These are phyloP conservation scores for Stenichneumon culpator DNA, from an alignment of 2,888 invertebrate genomes.

Conservation along the genomic window DNA sequence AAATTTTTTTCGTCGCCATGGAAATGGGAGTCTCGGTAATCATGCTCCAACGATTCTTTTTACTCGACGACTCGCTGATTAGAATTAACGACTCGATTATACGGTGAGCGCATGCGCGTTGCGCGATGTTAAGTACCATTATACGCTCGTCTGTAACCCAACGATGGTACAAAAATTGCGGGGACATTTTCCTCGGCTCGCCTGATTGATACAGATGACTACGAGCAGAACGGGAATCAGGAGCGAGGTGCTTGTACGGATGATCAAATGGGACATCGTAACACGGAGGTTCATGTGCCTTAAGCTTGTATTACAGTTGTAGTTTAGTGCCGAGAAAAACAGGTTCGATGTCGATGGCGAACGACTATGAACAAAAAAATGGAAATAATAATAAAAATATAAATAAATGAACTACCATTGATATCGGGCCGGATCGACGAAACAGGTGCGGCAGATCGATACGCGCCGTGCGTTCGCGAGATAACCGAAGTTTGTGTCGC, in stretches of 20 bases:
- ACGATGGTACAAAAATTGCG: slow-evolving; percentile 47
- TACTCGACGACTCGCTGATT: slow-evolving; percentile 41
- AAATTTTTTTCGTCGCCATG: not conserved
- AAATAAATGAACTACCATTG: slow-evolving; percentile 56
- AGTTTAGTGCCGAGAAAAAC: slow-evolving; percentile 70
- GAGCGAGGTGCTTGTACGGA: slow-evolving; percentile 5
- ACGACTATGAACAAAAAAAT: slow-evolving; percentile 63
- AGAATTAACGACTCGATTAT: slow-evolving; percentile 53
- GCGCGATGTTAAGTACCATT: not conserved
- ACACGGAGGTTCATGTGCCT: not conserved
- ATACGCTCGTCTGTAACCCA: not conserved
- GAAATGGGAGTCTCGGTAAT: slow-evolving; percentile 27
- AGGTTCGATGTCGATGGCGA: slow-evolving; percentile 72
- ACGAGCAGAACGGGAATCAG: slow-evolving; percentile 73
- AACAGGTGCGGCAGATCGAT: slow-evolving; percentile 72
- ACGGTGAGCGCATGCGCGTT: slow-evolving; percentile 24
- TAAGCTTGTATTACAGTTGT: slow-evolving; percentile 7
- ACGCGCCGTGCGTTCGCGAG: slow-evolving; percentile 53
- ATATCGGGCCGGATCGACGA: slow-evolving; percentile 68
- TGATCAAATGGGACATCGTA: not conserved
- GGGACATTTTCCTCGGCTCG: slow-evolving; percentile 44
- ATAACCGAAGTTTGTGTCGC: slow-evolving; percentile 64
- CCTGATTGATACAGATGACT: slow-evolving; percentile 81
- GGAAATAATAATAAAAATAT: slow-evolving; percentile 30
- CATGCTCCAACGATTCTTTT: slow-evolving; percentile 44